phyloP scores from a whole-genome alignment of 2,113 vertebrate genomes.

The Girardinichthys multiradiatus region DNA sequence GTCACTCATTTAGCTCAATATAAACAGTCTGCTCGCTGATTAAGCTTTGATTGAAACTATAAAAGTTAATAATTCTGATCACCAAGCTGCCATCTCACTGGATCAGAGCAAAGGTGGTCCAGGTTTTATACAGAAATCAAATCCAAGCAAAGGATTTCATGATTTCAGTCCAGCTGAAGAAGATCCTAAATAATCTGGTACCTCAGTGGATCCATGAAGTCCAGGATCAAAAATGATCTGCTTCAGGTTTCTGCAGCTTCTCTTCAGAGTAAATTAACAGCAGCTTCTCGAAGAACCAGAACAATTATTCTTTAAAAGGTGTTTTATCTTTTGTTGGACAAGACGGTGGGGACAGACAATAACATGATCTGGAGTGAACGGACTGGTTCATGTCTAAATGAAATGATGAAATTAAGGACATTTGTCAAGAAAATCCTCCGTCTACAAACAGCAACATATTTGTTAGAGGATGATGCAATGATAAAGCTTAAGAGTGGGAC shows the following conservation, averaged over 20 bases:
- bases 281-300: background rate
- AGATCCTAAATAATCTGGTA: too few species aligned
- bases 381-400: too few species aligned
- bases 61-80: constrained; percentile 37
- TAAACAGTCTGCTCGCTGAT: constrained; percentile 36
- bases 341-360: background rate
- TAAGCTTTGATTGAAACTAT: constrained; percentile 32
- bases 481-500: background rate
- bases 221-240: background rate
- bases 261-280: background rate
- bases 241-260: background rate
- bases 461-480: background rate
- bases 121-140: constrained; percentile 9
- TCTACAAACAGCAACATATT: background rate
- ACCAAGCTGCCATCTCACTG: constrained; percentile 31
- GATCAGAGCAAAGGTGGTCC: constrained; percentile 11
- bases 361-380: background rate
- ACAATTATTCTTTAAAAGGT: background rate
- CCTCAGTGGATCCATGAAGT: background rate
- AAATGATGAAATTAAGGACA: background rate
- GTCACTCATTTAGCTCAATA: constrained; percentile 22
- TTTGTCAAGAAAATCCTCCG: background rate
- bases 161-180: background rate
- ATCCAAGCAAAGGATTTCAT: constrained; percentile 55
- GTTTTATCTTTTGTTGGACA: background rate